Evolutionary conservation across 2,888 invertebrate genomes (phyloP).

Genomic region (Coelinius sp.): DNA sequence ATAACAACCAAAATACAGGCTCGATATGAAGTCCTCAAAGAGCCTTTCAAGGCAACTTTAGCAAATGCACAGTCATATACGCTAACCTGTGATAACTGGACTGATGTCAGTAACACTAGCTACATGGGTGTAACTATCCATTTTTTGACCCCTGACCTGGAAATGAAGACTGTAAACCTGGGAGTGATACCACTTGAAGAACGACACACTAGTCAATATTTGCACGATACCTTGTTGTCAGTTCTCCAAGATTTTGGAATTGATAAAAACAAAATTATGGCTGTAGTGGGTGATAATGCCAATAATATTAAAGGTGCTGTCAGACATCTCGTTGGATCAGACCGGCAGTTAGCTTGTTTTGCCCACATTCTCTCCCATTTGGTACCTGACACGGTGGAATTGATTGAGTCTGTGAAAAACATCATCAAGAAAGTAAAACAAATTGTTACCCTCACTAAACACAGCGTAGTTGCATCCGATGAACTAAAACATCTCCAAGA

Average conservation of each 20-base stretch:
- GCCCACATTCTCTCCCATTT: conserved; percentile 43
- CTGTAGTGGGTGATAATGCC: conserved; percentile 38
- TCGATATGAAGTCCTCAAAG: conserved; percentile 37
- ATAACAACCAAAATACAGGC: conserved; percentile 30
- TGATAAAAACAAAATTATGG: conserved; percentile 29
- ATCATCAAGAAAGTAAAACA: neutral
- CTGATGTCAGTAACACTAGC: conserved; percentile 37
- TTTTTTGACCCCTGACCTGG: conserved; percentile 30
- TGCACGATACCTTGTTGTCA: conserved; percentile 31
- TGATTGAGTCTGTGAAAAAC: neutral
- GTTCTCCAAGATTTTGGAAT: conserved; percentile 38
- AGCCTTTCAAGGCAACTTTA: conserved; percentile 20
- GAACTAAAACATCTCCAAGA: neutral
- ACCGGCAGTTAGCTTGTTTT: conserved; percentile 38
- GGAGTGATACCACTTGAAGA: conserved; percentile 43
- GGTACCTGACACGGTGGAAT: conserved; percentile 19
- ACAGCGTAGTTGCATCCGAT: neutral
- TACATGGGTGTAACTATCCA: conserved; percentile 45
- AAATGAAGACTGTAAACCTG: conserved; percentile 40
- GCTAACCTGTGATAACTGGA: conserved; percentile 44
- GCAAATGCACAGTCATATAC: conserved; percentile 13
- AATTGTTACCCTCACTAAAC: neutral
- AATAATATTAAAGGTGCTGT: conserved; percentile 38
- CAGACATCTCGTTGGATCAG: conserved; percentile 23
- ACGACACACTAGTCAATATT: conserved; percentile 44